Evolutionary conservation across 2,797 vertebrate genomes (phyloP).

Genomic region (Danio kyathit): DNA sequence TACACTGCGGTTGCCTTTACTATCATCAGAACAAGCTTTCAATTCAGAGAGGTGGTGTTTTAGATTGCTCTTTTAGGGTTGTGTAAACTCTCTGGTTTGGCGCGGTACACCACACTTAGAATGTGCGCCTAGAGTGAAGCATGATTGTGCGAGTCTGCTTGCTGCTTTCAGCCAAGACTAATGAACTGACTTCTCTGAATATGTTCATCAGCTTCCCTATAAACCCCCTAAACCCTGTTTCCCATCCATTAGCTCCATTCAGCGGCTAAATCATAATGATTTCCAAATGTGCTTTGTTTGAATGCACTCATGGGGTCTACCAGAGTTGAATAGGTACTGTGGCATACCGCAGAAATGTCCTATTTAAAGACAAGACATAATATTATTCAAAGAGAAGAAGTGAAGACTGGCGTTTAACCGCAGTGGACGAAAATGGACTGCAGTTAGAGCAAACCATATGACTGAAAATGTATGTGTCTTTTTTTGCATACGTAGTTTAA

Average conservation of each 20-base stretch:
- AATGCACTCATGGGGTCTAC: constrained; percentile 26
- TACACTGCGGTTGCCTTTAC: constrained; percentile 28
- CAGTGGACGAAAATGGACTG: constrained; percentile 28
- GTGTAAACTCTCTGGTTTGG: constrained; percentile 47
- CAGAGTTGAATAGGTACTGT: constrained; percentile 49
- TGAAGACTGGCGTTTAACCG: constrained; percentile 27
- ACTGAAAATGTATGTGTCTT: constrained; percentile 6
- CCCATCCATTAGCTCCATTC: constrained; percentile 72
- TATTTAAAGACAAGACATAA: constrained; percentile 53
- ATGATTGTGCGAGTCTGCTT: constrained; percentile 4
- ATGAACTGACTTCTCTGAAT: constrained; percentile 72
- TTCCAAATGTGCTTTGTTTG: constrained; percentile 76
- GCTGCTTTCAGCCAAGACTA: constrained; percentile 62
- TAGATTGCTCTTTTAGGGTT: constrained; percentile 37
- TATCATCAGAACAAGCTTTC: constrained; percentile 23
- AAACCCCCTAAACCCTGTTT: constrained; percentile 71
- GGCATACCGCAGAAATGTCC: constrained; percentile 34
- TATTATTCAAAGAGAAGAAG: constrained; percentile 20
- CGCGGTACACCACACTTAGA: background rate
- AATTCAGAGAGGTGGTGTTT: background rate
- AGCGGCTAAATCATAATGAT: constrained; percentile 73
- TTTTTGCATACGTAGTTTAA: constrained; percentile 11
- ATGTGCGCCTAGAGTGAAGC: constrained; percentile 3
- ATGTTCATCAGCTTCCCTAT: constrained; percentile 75
- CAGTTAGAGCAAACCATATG: background rate